A percentile compares a stretch with the other conserved stretches of the same genome.
Evolutionary conservation across 1,140 invertebrate species (phyloP).

Genomic region (Drosophila paulistorum): DNA sequence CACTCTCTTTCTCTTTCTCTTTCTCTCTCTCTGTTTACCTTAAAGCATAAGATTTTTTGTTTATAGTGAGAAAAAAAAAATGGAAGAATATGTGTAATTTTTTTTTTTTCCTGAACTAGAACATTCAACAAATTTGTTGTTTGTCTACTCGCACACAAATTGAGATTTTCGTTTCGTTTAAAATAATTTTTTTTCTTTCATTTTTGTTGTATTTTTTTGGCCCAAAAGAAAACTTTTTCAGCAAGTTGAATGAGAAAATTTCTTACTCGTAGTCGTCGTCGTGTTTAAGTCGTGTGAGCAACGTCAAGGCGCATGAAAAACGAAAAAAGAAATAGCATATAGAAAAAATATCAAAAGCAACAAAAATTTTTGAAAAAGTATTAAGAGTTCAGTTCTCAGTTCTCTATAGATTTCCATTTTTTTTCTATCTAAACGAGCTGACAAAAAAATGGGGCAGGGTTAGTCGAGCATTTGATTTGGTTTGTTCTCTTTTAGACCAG

Average conservation of each 20-base stretch:
- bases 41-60: constrained; percentile 63
- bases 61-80: constrained; percentile 59
- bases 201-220: constrained; percentile 18
- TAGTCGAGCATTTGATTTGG: constrained; percentile 66
- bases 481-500: constrained; percentile 2
- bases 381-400: constrained; percentile 31
- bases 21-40: constrained; percentile 59
- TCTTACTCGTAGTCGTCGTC: constrained; percentile 77
- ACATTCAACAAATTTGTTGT: constrained; percentile 73
- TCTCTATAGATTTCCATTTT: constrained; percentile 27
- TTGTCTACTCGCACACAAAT: constrained; percentile 61
- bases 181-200: constrained; percentile 9
- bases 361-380: constrained; percentile 35
- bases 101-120: constrained; percentile 48
- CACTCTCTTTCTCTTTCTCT: constrained; percentile 25
- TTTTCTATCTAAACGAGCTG: constrained; percentile 41
- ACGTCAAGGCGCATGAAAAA: constrained; percentile 72
- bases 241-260: constrained; percentile 66
- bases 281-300: constrained; percentile 80
- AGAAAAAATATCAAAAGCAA: constrained; percentile 13
- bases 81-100: constrained; percentile 44
- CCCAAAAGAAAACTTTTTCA: constrained; percentile 57
- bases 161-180: constrained; percentile 46
- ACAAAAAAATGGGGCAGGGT: constrained; percentile 74
- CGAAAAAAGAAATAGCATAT: constrained; percentile 39